Evolutionary conservation across 2,888 invertebrate species (phyloP), one percentile per base, ranked within the genome.

Genomic region (Fragum sueziense): DNA sequence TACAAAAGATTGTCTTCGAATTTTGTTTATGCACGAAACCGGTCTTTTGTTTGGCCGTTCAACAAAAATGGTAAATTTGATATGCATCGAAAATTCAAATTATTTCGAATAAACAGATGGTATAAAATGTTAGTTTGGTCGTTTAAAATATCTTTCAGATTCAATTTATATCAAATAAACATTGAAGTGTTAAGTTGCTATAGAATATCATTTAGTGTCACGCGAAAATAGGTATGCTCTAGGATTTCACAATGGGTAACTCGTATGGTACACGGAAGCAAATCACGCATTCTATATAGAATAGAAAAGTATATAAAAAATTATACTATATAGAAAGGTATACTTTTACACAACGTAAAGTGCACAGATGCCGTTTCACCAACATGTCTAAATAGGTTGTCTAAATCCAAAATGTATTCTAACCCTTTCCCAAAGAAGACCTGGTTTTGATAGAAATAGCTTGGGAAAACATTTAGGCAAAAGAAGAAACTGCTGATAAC

Each of bases 11-110:
- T 76, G 68, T 71, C 76, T 78, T 76, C 76, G 74, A 76, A 84
- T 74, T 76, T 84, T 84, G 83, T 84, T 84, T 84, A 80, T 80
- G 80, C 80, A 84, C 80, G 80, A 70, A 78, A 80, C 74, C 34
- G 29, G 54, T 37, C 68, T 74, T 76, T 84, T 83, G 83, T 83
- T 73, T 34, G 74, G 20, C 54, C n/a, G 61, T 61, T 76, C 73
- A 74, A 74, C 41, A 54, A 71, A 74, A 80, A 70, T 70, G 69
- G 68, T 69, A 78, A 76, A 84, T 84, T 74, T 84, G 83, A 84
- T 84, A 84, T 80, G 83, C 83, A 84, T 84, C 83, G 75, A 70
- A 61, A 72, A 80, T 75, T 75, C 71, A 78, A 80, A 75, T 75
- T 73, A 75, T 82, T 47, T 74, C 54, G 73, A 70, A 82, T 78